Evolutionary conservation across 2,113 vertebrate species (phyloP), one percentile per base, ranked within the genome.

Genomic region (Vicugna pacos): DNA sequence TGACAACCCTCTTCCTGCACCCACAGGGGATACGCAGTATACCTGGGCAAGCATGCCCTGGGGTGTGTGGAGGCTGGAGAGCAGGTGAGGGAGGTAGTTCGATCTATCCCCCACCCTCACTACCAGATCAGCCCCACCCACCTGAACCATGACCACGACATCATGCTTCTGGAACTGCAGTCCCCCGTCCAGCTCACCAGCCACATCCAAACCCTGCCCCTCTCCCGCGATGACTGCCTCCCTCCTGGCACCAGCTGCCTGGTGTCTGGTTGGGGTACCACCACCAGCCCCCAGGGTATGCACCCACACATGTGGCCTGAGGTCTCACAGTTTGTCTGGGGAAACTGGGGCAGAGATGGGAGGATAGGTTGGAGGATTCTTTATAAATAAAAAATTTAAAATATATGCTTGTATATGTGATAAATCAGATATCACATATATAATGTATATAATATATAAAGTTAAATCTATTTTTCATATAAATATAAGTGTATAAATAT

Each of bases 181-280:
- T 28, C 56, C 20, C 95, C 97, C 0, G 98, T 95, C 22, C 46
- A 42, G 32, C 86, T 97, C 75, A 87, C 67, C 0, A n/a, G 28
- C 26, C 86, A 81, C 17, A 19, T 98, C 48, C 60, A 46, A 0
- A 16, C 35, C 19, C 72, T 98, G 48, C 85, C 95, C 0, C 82
- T 98, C 16, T 91, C 97, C 54, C 85, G 3, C 9, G 42, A 69
- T 0, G 30, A 32, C 86, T 89, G 86, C 64, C 83, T 96, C 3
- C 86, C 96, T 0, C 10, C 91, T 0, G 97, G 96, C 16, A 97
- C 98, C 73, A 82, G 86, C 58, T 98, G 98, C 30, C 64, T 70
- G 3, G 97, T 98, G 56, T 98, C 98, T 0, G 98, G 98, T 69
- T 98, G 98, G 98, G 98, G 98, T n/a, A 97, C 98, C 52, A 98